A percentile compares a stretch with the other conserved stretches of the same genome.
Evolutionary conservation across 2,797 vertebrate genomes (phyloP).

Genomic region (Enteromius fasciolatus): DNA sequence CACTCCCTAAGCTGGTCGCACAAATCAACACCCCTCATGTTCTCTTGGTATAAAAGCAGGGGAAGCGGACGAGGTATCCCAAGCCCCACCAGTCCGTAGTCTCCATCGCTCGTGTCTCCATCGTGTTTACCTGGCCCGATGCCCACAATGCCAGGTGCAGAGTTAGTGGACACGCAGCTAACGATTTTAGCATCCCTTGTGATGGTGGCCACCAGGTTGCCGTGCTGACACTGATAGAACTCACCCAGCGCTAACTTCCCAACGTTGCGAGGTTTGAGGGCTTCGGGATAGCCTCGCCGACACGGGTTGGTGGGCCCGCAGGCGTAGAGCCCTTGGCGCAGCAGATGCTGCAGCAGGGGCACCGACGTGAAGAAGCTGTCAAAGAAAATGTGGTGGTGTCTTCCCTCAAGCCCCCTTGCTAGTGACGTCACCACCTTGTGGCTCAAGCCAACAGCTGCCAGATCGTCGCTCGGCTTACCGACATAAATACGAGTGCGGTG

Average conservation of each 20-base stretch:
- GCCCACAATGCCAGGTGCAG: constrained; percentile 81
- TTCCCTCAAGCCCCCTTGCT: constrained; percentile 79
- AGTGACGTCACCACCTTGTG: constrained; percentile 78
- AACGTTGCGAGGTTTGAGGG: constrained; percentile 78
- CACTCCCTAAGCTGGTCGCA: constrained; percentile 84
- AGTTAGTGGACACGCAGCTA: constrained; percentile 83
- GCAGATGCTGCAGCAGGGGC: constrained; percentile 79
- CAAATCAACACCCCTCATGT: constrained; percentile 83
- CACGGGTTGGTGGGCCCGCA: constrained; percentile 79
- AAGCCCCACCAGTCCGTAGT: constrained; percentile 67
- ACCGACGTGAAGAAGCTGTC: constrained; percentile 84
- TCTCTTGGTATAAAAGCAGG: constrained; percentile 82
- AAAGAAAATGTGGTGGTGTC: constrained; percentile 83
- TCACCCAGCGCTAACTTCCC: constrained; percentile 80
- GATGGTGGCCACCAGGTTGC: constrained; percentile 81
- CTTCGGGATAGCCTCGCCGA: constrained; percentile 79
- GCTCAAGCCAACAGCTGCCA: constrained; percentile 65
- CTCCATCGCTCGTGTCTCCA: constrained; percentile 65
- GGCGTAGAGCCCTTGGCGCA: constrained; percentile 77
- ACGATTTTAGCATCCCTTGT: constrained; percentile 78
- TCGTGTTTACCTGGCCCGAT: constrained; percentile 77
- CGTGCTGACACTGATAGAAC: constrained; percentile 85
- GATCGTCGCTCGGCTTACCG: constrained; percentile 72
- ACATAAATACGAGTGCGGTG: constrained; percentile 79
- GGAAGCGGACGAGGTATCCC: constrained; percentile 78